Evolutionary conservation across 2,888 invertebrate species (phyloP).

Genomic region (Ypsolopha scabrella): DNA sequence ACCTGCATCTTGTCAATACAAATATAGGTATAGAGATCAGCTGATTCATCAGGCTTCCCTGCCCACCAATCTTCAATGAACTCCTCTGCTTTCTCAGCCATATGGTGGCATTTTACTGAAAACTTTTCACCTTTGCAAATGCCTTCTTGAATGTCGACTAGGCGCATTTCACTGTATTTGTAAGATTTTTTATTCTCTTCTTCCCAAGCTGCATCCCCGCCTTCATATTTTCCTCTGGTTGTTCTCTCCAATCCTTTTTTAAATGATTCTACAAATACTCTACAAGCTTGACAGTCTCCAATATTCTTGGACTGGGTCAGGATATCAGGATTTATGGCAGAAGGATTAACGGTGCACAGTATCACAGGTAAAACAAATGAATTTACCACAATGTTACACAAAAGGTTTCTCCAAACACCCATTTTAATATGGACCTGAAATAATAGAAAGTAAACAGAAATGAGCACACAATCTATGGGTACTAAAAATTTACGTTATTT

Average conservation of each 20-base stretch:
- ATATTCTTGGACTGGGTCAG: slow-evolving; percentile 55
- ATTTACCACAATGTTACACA: slow-evolving; percentile 16
- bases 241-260: slow-evolving; percentile 85
- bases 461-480: no score
- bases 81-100: slow-evolving; percentile 86
- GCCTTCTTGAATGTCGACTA: slow-evolving; percentile 91
- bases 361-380: background rate
- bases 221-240: slow-evolving; percentile 89
- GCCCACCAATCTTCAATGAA: slow-evolving; percentile 92
- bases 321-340: slow-evolving; percentile 31
- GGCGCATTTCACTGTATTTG: slow-evolving; percentile 87
- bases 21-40: slow-evolving; percentile 70
- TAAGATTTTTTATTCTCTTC: slow-evolving; percentile 88
- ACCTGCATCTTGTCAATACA: slow-evolving; percentile 82
- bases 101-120: slow-evolving; percentile 83
- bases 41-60: slow-evolving; percentile 50
- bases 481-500: no score
- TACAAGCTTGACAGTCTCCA: slow-evolving; percentile 86
- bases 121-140: slow-evolving; percentile 84
- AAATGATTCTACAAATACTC: slow-evolving; percentile 80
- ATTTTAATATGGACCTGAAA: no score
- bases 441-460: no score
- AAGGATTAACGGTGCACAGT: slow-evolving; percentile 24
- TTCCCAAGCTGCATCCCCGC: slow-evolving; percentile 95
- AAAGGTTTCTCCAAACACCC: no score